These are phyloP conservation scores for Zaprionus ornatus DNA, from an alignment of 1,140 invertebrate species.

Conservation along the genomic window DNA sequence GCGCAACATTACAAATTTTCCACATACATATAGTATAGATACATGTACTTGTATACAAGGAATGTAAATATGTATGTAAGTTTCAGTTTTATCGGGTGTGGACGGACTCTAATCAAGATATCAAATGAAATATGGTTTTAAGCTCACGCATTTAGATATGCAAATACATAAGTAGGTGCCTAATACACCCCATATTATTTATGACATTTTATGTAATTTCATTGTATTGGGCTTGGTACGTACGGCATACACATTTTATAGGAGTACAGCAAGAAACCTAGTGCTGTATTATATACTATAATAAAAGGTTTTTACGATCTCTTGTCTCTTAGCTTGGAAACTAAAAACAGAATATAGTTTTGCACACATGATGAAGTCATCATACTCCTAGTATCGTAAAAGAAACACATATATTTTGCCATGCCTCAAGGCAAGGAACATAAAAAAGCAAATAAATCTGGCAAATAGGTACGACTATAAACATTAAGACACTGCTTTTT, in stretches of 20 bases:
- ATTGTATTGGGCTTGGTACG: not conserved
- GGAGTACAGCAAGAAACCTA: not conserved
- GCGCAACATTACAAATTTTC: constrained; percentile 31
- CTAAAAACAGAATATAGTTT: constrained; percentile 11
- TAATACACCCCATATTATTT: constrained; percentile 1
- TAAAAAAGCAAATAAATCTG: constrained; percentile 1
- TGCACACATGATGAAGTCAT: constrained; percentile 17
- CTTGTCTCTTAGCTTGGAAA: not conserved
- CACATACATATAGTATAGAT: constrained; percentile 3
- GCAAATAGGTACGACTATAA: not conserved
- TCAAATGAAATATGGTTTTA: constrained; percentile 9
- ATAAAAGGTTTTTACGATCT: constrained; percentile 7
- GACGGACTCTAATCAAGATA: constrained; percentile 28
- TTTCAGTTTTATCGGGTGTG: constrained; percentile 17
- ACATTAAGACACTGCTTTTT: not conserved
- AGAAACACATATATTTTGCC: constrained; percentile 6
- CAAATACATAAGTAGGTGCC: constrained; percentile 1
- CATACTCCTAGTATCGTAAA: constrained; percentile 7
- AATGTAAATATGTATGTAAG: constrained; percentile 14
- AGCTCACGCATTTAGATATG: not conserved
- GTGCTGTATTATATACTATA: not conserved
- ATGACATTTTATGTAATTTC: not conserved
- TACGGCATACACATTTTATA: not conserved
- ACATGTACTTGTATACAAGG: not conserved
- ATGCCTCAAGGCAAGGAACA: not conserved